Conservation (phyloP, 2,113 vertebrate species). For the Nasalis larvatus region DNA sequence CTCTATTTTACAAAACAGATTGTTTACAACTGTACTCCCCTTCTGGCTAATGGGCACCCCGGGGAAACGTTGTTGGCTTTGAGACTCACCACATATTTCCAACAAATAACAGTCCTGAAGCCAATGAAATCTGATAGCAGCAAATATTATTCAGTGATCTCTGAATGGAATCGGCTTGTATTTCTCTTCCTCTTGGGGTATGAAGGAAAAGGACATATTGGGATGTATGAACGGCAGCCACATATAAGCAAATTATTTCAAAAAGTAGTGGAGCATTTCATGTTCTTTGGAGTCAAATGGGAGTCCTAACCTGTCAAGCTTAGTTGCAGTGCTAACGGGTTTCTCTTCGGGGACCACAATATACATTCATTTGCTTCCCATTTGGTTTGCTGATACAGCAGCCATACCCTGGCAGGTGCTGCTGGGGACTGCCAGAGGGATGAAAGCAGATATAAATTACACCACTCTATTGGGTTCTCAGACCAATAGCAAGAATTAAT, state of each 20-base stretch:
- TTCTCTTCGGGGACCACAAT: constrained; percentile 60
- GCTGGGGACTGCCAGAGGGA: not conserved
- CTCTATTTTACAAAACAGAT: constrained; percentile 81
- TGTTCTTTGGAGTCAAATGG: constrained; percentile 66
- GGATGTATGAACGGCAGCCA: constrained; percentile 61
- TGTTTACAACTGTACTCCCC: constrained; percentile 79
- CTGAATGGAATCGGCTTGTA: constrained; percentile 74
- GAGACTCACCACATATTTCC: constrained; percentile 79
- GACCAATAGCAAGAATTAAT: constrained; percentile 63
- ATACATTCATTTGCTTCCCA: constrained; percentile 57
- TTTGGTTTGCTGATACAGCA: constrained; percentile 69
- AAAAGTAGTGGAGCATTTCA: constrained; percentile 69
- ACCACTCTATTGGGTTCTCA: constrained; percentile 34
- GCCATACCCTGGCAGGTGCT: constrained; percentile 16
- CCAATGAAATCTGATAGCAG: constrained; percentile 57
- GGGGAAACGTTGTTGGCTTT: constrained; percentile 76
- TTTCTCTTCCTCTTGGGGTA: constrained; percentile 60
- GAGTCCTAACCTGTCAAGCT: constrained; percentile 66
- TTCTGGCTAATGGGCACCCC: constrained; percentile 82
- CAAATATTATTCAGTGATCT: constrained; percentile 81
- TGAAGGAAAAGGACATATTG: constrained; percentile 55
- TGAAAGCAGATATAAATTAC: constrained; percentile 65
- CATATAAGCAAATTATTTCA: constrained; percentile 69
- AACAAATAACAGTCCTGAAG: constrained; percentile 73
- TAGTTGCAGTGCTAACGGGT: constrained; percentile 65